Evolutionary conservation across 2,888 invertebrate genomes (phyloP).

Genomic region (Aphodius granarius): DNA sequence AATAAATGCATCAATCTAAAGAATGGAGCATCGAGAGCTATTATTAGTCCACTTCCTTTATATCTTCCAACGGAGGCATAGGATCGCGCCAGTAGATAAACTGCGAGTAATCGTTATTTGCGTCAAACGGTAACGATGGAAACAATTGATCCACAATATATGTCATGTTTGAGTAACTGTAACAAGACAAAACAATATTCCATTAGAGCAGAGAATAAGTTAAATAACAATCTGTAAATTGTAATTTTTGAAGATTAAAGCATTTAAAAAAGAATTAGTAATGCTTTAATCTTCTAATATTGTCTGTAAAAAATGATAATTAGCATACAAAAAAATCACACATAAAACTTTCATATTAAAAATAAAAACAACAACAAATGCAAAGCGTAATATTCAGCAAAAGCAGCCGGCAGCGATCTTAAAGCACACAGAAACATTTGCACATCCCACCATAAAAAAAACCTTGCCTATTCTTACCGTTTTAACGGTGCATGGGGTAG

Average conservation of each 20-base stretch:
- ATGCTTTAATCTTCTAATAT: conserved; percentile 7
- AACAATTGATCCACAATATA: conserved; percentile 96
- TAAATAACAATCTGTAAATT: not conserved
- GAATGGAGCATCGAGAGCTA: not conserved
- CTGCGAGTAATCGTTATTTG: conserved; percentile 75
- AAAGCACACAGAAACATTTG: not conserved
- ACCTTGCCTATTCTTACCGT: not conserved
- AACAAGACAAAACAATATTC: conserved; percentile 45
- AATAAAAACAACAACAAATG: not conserved
- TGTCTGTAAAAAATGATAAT: not conserved
- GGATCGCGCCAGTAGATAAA: conserved; percentile 95
- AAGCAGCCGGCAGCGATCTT: not conserved
- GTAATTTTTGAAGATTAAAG: not conserved
- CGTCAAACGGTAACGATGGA: conserved; percentile 74
- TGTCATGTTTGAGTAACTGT: conserved; percentile 92
- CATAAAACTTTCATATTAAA: not conserved
- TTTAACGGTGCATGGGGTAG: not conserved
- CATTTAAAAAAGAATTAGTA: not conserved
- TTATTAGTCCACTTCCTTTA: conserved; percentile 20
- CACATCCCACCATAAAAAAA: not conserved
- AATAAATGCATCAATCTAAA: not conserved
- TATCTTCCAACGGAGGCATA: conserved; percentile 58
- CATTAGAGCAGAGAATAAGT: not conserved
- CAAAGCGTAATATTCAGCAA: not conserved
- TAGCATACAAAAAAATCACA: not conserved